phyloP scores from a whole-genome alignment of 1,140 invertebrate species.

The Drosophila equinoxialis region DNA sequence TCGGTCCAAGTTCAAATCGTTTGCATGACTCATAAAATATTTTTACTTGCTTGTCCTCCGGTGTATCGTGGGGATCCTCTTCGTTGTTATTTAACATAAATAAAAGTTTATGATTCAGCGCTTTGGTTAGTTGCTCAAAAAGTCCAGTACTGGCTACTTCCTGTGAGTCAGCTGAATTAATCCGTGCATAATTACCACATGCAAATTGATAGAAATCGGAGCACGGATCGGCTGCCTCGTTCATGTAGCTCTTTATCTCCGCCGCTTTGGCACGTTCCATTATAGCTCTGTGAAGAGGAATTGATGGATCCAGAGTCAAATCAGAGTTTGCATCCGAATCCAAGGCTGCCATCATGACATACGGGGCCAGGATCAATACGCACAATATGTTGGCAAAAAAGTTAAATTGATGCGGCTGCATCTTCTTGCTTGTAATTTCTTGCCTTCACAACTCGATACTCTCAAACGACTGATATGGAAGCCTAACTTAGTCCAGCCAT shows the following conservation, averaged over 20 bases:
- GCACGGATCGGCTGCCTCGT: slow-evolving; percentile 85
- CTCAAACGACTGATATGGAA: background rate
- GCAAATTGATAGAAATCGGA: slow-evolving; percentile 86
- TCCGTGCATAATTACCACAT: slow-evolving; percentile 87
- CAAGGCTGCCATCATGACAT: background rate
- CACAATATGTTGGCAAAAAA: background rate
- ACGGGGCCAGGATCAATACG: background rate
- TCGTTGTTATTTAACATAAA: slow-evolving; percentile 28
- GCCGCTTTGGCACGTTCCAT: slow-evolving; percentile 53
- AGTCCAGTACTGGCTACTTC: slow-evolving; percentile 53
- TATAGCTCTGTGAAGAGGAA: slow-evolving; percentile 7
- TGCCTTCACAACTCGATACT: background rate
- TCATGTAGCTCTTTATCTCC: slow-evolving; percentile 79
- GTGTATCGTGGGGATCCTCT: slow-evolving; percentile 25
- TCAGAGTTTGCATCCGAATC: slow-evolving; percentile 2
- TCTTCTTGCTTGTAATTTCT: background rate
- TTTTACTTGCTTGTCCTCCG: slow-evolving; percentile 58
- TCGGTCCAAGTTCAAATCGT: slow-evolving; percentile 22
- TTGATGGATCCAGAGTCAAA: background rate
- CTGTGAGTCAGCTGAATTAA: slow-evolving; percentile 55
- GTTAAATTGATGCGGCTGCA: background rate
- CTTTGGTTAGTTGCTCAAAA: slow-evolving; percentile 57
- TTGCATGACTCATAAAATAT: slow-evolving; percentile 55
- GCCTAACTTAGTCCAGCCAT: background rate
- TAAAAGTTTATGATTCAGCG: slow-evolving; percentile 52